Evolutionary conservation across 1,140 invertebrate species (phyloP).

Genomic region (Panonychus citri): DNA sequence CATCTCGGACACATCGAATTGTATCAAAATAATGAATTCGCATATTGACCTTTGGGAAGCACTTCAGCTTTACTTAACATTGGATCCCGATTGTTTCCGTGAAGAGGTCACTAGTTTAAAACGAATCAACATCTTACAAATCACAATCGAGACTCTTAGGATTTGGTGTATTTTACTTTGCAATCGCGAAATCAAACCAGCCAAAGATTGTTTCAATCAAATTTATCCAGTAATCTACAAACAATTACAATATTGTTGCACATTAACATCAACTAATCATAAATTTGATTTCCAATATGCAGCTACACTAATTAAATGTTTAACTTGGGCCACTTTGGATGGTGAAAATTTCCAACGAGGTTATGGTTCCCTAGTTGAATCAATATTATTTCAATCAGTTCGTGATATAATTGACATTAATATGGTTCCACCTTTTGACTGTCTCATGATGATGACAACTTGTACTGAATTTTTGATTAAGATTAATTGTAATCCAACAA

Average conservation of each 20-base stretch:
- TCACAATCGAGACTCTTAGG: constrained; percentile 8
- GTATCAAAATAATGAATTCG: background rate
- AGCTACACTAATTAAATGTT: background rate
- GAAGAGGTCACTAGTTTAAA: background rate
- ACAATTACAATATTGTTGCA: constrained; percentile 3
- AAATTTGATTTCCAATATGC: constrained; percentile 3
- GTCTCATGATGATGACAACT: background rate
- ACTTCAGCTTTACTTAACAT: constrained; percentile 2
- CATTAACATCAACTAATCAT: background rate
- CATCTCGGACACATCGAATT: background rate
- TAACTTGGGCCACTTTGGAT: background rate
- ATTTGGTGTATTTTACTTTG: constrained; percentile 3
- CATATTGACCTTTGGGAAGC: constrained; percentile 3
- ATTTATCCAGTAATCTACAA: constrained; percentile 4
- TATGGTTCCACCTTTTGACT: constrained; percentile 5
- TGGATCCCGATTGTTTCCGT: constrained; percentile 6
- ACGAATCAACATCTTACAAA: background rate
- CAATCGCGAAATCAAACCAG: background rate
- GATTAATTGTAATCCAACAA: background rate
- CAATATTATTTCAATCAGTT: constrained; percentile 3
- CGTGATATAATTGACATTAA: background rate
- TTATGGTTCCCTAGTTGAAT: background rate
- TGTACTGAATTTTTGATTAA: background rate
- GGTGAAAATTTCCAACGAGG: background rate
- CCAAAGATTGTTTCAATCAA: background rate